Evolutionary conservation across 2,888 invertebrate genomes (phyloP).

Genomic region (Pyrrhia umbra): DNA sequence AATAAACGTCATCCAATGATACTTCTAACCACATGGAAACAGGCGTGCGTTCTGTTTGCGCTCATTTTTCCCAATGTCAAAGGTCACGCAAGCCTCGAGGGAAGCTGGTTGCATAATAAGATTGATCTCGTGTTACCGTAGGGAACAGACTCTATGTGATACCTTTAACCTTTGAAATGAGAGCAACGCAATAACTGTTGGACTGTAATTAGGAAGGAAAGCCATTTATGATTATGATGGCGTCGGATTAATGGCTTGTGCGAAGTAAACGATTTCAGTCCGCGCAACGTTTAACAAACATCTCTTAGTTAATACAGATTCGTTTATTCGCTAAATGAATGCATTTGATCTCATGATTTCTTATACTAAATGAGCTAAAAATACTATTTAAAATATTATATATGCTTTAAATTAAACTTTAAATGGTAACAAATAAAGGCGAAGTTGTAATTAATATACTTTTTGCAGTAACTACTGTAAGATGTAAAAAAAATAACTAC

Average conservation of each 20-base stretch:
- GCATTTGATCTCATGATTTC: not conserved
- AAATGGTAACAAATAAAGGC: too few relatives aligned
- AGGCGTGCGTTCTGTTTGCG: constrained; percentile 24
- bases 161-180: constrained; percentile 18
- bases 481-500: not conserved
- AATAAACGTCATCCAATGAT: constrained; percentile 27
- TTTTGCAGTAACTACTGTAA: not conserved
- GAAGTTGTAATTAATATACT: not conserved
- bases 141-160: constrained; percentile 13
- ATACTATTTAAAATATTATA: not conserved
- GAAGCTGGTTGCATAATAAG: constrained; percentile 48
- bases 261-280: not conserved
- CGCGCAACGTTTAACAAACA: not conserved
- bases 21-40: constrained; percentile 28
- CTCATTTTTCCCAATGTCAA: constrained; percentile 45
- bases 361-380: not conserved
- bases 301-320: not conserved
- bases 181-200: constrained; percentile 5
- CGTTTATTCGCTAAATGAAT: too few relatives aligned
- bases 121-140: constrained; percentile 43
- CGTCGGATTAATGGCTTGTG: constrained; percentile 3
- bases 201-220: constrained; percentile 13
- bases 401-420: too few relatives aligned
- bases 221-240: constrained; percentile 16
- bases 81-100: constrained; percentile 39